phyloP scores from a whole-genome alignment of 2,888 invertebrate genomes.

The Polietes domitor region DNA sequence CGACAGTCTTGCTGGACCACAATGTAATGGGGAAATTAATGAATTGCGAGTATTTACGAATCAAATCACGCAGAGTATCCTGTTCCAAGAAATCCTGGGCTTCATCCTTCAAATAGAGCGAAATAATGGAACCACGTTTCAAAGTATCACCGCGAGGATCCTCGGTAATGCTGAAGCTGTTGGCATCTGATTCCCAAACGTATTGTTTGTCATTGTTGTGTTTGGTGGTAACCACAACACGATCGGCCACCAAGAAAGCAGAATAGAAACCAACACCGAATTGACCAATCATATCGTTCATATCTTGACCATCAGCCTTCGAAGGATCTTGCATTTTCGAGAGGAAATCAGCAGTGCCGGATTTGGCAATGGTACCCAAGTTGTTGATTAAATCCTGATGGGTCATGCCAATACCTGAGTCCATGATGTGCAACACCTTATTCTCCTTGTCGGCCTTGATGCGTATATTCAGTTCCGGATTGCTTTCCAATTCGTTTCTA shows the following conservation, averaged over 20 bases:
- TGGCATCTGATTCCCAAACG: constrained; percentile 99
- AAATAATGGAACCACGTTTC: constrained; percentile 93
- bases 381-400: constrained; percentile 95
- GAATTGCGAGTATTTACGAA: constrained; percentile 99
- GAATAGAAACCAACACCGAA: constrained; percentile 99
- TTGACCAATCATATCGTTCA: constrained; percentile 99
- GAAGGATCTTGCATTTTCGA: constrained; percentile 90
- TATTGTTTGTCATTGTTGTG: constrained; percentile 96
- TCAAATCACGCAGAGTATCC: constrained; percentile 93
- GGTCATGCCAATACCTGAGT: constrained; percentile 99
- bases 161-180: constrained; percentile 92
- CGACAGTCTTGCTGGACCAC: constrained; percentile 91
- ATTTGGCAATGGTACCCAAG: constrained; percentile 98
- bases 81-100: constrained; percentile 97
- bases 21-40: constrained; percentile 99
- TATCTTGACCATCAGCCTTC: constrained; percentile 84
- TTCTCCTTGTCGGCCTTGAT: constrained; percentile 97
- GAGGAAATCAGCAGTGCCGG: constrained; percentile 97
- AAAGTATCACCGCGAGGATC: constrained; percentile 97
- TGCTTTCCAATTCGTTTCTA: constrained; percentile 88
- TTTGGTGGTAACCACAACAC: constrained; percentile 97
- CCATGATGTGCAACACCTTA: constrained; percentile 95
- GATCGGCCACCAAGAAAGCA: constrained; percentile 97
- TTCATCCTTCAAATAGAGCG: constrained; percentile 96
- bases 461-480: constrained; percentile 92